Conservation (phyloP, 2,797 vertebrate species). For the Argentina silus region DNA sequence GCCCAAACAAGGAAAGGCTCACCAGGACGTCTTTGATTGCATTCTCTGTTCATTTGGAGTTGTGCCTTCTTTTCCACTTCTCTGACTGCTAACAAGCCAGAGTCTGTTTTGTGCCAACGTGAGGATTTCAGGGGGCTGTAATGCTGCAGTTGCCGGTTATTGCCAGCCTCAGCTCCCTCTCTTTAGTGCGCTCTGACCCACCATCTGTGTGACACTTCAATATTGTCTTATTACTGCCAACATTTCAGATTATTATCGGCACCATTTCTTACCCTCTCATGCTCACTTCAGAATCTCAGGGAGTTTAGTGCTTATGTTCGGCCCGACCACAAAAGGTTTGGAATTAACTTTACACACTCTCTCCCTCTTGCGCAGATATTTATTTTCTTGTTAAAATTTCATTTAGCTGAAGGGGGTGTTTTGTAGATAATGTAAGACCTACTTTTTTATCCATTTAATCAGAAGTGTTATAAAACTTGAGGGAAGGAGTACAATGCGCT, state of each 20-base stretch:
- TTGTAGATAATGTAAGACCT: conserved; percentile 40
- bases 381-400: conserved; percentile 38
- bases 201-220: conserved; percentile 47
- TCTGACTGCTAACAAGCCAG: conserved; percentile 29
- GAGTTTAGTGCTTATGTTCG: background rate
- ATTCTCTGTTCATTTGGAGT: conserved; percentile 43
- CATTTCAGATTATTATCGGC: conserved; percentile 40
- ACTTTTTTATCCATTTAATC: conserved; percentile 47
- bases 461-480: conserved; percentile 44
- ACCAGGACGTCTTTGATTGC: conserved; percentile 45
- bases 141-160: conserved; percentile 27
- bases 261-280: conserved; percentile 30
- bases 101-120: conserved; percentile 23
- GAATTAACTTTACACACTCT: conserved; percentile 43
- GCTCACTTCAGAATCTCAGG: conserved; percentile 18
- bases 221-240: conserved; percentile 43
- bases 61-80: conserved; percentile 16
- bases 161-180: conserved; percentile 29
- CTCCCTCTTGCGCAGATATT: conserved; percentile 16
- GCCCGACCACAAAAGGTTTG: conserved; percentile 27
- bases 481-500: conserved; percentile 17
- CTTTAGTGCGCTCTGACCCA: conserved; percentile 41
- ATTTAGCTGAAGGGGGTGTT: conserved; percentile 38
- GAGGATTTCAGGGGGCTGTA: conserved; percentile 30
- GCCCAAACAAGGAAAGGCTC: conserved; percentile 75